Evolutionary conservation across 1,140 invertebrate species (phyloP).

Genomic region (Lepidurus packardi): DNA sequence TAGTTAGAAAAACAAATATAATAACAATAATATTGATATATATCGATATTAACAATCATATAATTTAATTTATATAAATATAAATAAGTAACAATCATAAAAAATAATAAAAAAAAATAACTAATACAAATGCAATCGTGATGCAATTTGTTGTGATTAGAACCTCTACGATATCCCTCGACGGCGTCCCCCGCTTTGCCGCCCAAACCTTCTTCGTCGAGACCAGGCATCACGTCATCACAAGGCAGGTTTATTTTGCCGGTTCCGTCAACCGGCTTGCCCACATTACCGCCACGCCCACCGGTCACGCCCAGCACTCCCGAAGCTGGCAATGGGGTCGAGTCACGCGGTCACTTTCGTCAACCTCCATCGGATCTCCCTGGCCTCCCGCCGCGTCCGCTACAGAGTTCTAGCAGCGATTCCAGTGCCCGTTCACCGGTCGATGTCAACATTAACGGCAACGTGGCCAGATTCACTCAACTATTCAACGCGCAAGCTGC

Average conservation of each 20-base stretch:
- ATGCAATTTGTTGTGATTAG: neutral
- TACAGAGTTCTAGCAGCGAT: neutral
- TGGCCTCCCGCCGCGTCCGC: conserved; percentile 32
- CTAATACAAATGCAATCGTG: neutral
- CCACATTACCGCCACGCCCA: conserved; percentile 31
- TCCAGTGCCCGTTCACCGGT: conserved; percentile 13
- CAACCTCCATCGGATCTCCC: conserved; percentile 32
- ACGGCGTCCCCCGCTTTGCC: neutral
- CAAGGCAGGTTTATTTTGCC: conserved; percentile 20
- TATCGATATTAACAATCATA: too few species aligned
- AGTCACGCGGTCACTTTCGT: neutral
- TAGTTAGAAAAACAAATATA: too few species aligned
- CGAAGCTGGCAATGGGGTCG: neutral
- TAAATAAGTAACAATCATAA: neutral
- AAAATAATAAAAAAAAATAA: neutral
- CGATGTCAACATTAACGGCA: conserved; percentile 25
- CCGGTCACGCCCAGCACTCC: conserved; percentile 18
- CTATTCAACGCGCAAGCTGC: conserved; percentile 28
- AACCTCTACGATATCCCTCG: neutral
- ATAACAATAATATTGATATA: too few species aligned
- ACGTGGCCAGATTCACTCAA: conserved; percentile 30
- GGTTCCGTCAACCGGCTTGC: conserved; percentile 6
- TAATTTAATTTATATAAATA: too few species aligned
- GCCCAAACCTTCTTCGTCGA: neutral
- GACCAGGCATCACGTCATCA: neutral